Evolutionary conservation across 2,888 invertebrate genomes (phyloP).

Genomic region (Apotomis capreana): DNA sequence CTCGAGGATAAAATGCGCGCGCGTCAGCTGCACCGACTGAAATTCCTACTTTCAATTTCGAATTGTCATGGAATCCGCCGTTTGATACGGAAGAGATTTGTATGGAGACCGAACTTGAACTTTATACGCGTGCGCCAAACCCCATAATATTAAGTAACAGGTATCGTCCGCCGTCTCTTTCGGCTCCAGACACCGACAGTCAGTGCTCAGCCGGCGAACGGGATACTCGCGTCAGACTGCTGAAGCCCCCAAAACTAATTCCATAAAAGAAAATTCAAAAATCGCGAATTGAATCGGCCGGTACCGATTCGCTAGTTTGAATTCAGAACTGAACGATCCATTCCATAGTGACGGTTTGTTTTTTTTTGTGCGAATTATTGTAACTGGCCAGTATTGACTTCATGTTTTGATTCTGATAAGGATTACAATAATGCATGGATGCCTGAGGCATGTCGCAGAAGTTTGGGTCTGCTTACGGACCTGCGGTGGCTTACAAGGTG

Average conservation of each 20-base stretch:
- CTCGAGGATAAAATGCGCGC: too few species aligned
- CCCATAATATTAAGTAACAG: conserved; percentile 34
- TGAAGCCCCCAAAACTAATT: conserved; percentile 47
- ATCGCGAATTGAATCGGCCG: conserved; percentile 53
- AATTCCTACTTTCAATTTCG: not conserved
- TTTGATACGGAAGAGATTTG: not conserved
- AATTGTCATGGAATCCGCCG: not conserved
- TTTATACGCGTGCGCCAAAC: conserved; percentile 30
- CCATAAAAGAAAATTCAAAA: conserved; percentile 53
- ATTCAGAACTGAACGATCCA: conserved; percentile 52
- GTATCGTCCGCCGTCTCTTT: conserved; percentile 14
- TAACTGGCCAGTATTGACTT: conserved; percentile 69
- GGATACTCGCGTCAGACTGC: conserved; percentile 6
- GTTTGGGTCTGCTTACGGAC: conserved; percentile 77
- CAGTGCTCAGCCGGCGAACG: not conserved
- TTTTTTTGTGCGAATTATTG: conserved; percentile 48
- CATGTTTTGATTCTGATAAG: conserved; percentile 65
- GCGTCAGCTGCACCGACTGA: not conserved
- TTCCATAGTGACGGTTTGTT: conserved; percentile 36
- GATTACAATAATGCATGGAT: conserved; percentile 65
- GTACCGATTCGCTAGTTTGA: conserved; percentile 44
- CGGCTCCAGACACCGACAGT: conserved; percentile 26
- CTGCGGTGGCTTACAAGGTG: conserved; percentile 66
- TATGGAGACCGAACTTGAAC: conserved; percentile 24
- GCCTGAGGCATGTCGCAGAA: conserved; percentile 72